Evolutionary conservation across 2,888 invertebrate species (phyloP).

Genomic region (Microplitis deprimator): DNA sequence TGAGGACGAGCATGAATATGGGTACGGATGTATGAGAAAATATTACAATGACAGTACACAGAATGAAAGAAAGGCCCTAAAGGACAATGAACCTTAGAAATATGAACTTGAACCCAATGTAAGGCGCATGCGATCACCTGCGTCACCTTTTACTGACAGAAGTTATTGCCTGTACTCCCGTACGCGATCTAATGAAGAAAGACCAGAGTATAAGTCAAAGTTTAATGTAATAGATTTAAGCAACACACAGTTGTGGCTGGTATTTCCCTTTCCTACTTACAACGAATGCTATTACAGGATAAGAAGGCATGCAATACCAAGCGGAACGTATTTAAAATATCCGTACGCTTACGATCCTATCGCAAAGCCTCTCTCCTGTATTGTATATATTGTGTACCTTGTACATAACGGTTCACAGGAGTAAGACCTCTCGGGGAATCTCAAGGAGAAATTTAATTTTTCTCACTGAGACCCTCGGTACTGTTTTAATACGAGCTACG

Average conservation of each 20-base stretch:
- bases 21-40: neutral
- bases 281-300: constrained; percentile 15
- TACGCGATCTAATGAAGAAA: too few relatives aligned
- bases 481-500: neutral
- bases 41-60: neutral
- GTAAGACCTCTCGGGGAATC: constrained; percentile 32
- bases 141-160: constrained; percentile 23
- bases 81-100: constrained; percentile 47
- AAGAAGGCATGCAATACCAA: constrained; percentile 21
- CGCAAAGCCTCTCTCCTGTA: neutral
- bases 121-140: constrained; percentile 52
- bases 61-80: constrained; percentile 9
- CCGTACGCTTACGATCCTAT: constrained; percentile 24
- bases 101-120: constrained; percentile 54
- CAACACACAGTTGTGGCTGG: neutral
- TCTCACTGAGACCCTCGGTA: constrained; percentile 32
- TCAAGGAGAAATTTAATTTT: constrained; percentile 40
- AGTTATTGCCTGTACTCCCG: neutral
- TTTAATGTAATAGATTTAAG: too few relatives aligned
- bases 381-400: constrained; percentile 2
- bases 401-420: constrained; percentile 34
- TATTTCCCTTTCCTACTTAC: neutral
- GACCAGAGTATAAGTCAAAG: too few relatives aligned
- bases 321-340: constrained; percentile 29
- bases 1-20: too few relatives aligned